Base-by-base conservation (phyloP, 2,888 invertebrate species). In the Thymelicus lineola region DNA sequence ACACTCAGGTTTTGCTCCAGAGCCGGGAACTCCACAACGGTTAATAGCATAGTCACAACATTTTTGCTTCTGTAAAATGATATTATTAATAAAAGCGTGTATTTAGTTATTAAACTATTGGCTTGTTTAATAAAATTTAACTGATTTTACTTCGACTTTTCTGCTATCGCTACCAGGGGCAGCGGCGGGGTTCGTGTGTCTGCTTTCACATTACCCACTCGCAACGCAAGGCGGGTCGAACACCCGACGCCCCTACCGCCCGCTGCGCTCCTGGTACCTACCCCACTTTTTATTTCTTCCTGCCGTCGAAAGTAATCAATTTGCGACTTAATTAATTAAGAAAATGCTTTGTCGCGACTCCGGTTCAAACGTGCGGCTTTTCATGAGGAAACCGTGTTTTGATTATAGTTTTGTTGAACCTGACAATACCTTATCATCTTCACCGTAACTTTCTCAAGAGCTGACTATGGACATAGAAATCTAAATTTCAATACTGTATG, bases 171-270 rank as follows among this genome's bases (percentile, higher is more conserved):
- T 92, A 92, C 88, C 69, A 60, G 73, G 82, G 87, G 84, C 87
- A 90, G 86, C 90, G 87, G 89, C 91, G 88, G 91, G 92, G 91
- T 91, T 91, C 92, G 91, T 93, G 93, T 93, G 93, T 93, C 93
- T 93, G 89, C 93, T 92, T 93, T 89, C 93, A 93, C 93, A 93
- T 93, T 93, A 91, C 92, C 93, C 90, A 88, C 89, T 90, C 88
- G 89, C 89, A 84, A 86, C 88, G 91, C 88, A 89, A 88, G 90
- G 90, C 84, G 69, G 69, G 69, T 69, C 69, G 63, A 63, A 69
- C 69, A 85, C 89, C 87, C 86, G 88, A 84, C 85, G 76, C 86
- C 53, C 53, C 53, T 53, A 53, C 53, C 88, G 73, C 80, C 80
- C 79, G 80, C 77, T 79, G 88, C 82, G 87, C 86, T 87, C 89